These are phyloP conservation scores for Tor tambroides DNA, from an alignment of 2,113 vertebrate genomes.

Conservation along the genomic window DNA sequence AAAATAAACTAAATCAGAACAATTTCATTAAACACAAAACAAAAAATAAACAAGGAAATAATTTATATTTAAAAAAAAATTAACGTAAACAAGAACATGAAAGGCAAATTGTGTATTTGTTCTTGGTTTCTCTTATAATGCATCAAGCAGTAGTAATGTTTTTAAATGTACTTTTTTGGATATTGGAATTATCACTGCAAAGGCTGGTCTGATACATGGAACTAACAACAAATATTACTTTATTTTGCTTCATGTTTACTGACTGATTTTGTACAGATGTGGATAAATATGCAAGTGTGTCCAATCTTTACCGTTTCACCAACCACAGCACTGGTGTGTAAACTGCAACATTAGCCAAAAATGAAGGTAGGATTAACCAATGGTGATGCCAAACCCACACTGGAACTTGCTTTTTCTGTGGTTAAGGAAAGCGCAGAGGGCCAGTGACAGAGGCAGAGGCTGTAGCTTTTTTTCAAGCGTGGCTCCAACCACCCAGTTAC, in stretches of 20 bases:
- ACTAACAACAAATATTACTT: neutral
- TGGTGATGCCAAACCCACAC: slow-evolving; percentile 87
- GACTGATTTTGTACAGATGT: neutral
- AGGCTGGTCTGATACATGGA: neutral
- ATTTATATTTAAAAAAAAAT: neutral
- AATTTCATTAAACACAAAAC: neutral
- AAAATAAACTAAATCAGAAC: slow-evolving; percentile 32
- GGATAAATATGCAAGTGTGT: neutral
- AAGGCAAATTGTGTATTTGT: neutral
- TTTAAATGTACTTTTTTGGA: neutral
- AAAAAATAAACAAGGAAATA: slow-evolving; percentile 17
- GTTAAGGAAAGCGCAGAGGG: slow-evolving; percentile 87
- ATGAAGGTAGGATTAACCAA: slow-evolving; percentile 74
- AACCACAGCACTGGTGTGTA: neutral
- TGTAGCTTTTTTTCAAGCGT: slow-evolving; percentile 87
- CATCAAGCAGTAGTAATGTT: neutral
- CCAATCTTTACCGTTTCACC: neutral
- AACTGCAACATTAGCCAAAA: neutral
- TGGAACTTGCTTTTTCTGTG: slow-evolving; percentile 90
- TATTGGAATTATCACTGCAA: neutral
- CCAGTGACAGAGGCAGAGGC: slow-evolving; percentile 84
- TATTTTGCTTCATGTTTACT: neutral
- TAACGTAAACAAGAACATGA: neutral
- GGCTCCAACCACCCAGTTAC: slow-evolving; percentile 88
- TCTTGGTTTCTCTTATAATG: neutral